These are phyloP conservation scores for Azemiops feae DNA, from an alignment of 2,113 vertebrate species.

Conservation along the genomic window DNA sequence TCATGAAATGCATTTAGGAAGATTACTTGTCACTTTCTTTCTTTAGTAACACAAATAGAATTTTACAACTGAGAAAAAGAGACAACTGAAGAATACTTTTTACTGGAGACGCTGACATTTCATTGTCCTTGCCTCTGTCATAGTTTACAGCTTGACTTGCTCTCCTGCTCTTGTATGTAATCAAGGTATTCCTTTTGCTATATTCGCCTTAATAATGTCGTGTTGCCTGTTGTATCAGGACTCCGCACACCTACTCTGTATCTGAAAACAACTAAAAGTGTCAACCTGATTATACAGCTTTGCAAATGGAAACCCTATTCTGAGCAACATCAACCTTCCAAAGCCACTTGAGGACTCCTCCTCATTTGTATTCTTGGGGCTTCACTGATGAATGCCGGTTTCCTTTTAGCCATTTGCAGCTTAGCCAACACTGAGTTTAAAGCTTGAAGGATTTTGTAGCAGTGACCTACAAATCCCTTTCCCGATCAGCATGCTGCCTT, in stretches of 20 bases:
- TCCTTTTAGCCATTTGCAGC: conserved; percentile 48
- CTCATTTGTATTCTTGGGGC: conserved; percentile 18
- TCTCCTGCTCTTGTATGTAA: not conserved
- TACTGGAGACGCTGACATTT: not conserved
- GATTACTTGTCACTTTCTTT: not conserved
- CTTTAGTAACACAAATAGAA: not conserved
- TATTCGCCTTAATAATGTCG: not conserved
- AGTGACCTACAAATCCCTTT: conserved; percentile 65
- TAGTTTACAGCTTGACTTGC: not conserved
- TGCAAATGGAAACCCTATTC: conserved; percentile 4
- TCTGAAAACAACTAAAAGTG: not conserved
- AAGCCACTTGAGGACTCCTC: not conserved
- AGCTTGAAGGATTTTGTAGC: conserved; percentile 60
- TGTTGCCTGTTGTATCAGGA: not conserved
- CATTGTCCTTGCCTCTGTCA: not conserved
- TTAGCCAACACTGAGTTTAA: conserved; percentile 46
- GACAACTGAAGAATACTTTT: not conserved
- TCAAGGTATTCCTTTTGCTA: not conserved
- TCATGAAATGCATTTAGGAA: not conserved
- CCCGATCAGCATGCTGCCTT: conserved; percentile 59
- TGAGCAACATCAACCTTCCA: not conserved
- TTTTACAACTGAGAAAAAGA: not conserved
- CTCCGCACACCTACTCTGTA: not conserved
- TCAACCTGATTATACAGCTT: not conserved
- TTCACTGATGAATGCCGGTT: conserved; percentile 6